Evolutionary conservation across 2,113 vertebrate species (phyloP), one percentile per base, ranked within the genome.

Genomic region (Lipophrys pholis): DNA sequence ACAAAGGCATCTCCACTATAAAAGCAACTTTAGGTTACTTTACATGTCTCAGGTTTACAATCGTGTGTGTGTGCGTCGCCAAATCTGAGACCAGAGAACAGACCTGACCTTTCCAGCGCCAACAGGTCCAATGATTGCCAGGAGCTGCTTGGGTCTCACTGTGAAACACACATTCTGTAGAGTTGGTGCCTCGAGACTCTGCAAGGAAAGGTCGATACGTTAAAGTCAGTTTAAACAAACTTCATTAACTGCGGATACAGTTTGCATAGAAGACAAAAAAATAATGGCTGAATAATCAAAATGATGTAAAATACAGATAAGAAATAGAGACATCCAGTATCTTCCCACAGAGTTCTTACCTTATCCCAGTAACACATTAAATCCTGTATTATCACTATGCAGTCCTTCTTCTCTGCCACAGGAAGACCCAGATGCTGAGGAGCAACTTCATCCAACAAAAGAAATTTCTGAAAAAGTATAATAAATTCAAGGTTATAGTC

Each of bases 61-160:
- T 46, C 16, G 11, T 15, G 7, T 52, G 17, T 30, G 43, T 30
- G 43, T 11, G 8, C 30, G 15, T 48, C 10, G 53, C 63, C 64
- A 38, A 76, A 63, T 7, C 45, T 46, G 35, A 69, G 38, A 56
- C 52, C 39, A 38, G 17, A 45, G 40, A 63, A 69, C 59, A 82
- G 65, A 67, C 54, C 76, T 59, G 50, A 97, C 97, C 95, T 99
- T 99, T 90, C 97, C 97, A 72, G 97, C 95, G 63, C 97, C 97
- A 58, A 99, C 97, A 4, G 97, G 96, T 78, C 97, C 97, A 53
- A 99, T 94, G 73, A 99, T 95, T 73, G 94, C 95, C 73, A 99
- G 3, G 15, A 99, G 89, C 70, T 98, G 95, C 16, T 95, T 94
- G 0, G 90, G 91, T 74, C 91, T 94, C 81, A 96, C 94, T 54